These are phyloP conservation scores for Lasioglossum morio DNA, from an alignment of 2,888 invertebrate species.

Conservation along the genomic window DNA sequence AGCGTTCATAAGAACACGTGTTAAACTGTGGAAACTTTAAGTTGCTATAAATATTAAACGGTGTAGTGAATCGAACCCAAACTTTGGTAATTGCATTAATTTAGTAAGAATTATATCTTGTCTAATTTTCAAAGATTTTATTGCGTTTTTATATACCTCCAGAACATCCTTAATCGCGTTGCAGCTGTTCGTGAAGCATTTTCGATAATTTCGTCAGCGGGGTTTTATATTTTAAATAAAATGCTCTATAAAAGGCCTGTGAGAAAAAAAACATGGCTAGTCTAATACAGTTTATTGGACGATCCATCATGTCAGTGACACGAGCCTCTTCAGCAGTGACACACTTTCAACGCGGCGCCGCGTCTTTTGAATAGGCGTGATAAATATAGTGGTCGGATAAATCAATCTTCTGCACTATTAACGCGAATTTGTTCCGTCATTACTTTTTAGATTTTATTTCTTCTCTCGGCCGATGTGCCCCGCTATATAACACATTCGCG, in stretches of 20 bases:
- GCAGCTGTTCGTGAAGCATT: background rate
- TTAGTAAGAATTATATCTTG: no score
- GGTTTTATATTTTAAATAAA: constrained; percentile 11
- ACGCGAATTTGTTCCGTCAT: constrained; percentile 22
- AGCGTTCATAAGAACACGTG: no score
- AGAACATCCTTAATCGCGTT: no score
- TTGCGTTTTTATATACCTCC: no score
- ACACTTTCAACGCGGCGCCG: constrained; percentile 22
- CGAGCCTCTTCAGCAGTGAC: constrained; percentile 18
- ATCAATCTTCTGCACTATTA: constrained; percentile 51
- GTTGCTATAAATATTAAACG: no score
- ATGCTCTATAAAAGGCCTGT: background rate
- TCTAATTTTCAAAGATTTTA: no score
- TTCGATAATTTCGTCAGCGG: background rate
- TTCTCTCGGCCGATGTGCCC: background rate
- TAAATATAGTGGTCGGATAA: constrained; percentile 38
- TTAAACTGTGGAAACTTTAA: no score
- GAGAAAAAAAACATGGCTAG: background rate
- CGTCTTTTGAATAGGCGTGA: constrained; percentile 27
- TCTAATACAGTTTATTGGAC: constrained; percentile 21
- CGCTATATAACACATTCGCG: background rate
- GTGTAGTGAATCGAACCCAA: no score
- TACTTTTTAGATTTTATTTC: background rate
- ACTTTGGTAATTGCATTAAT: no score
- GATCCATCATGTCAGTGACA: constrained; percentile 37